A percentile compares a stretch with the other conserved stretches of the same genome.
Conservation (phyloP, 2,797 vertebrate genomes). For the Premnoplex brunnescens region DNA sequence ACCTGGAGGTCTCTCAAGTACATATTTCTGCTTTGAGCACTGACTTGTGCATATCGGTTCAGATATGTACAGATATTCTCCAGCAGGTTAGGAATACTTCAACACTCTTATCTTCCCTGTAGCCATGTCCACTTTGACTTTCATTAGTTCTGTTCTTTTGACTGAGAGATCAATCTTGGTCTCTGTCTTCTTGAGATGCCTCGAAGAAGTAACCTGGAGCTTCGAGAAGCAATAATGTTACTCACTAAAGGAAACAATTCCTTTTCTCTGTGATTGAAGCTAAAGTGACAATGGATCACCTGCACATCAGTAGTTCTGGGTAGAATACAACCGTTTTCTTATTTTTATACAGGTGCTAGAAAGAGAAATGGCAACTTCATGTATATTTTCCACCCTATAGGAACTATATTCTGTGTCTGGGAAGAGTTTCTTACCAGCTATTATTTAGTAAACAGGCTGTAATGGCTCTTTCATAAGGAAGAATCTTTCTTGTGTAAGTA, state of each 20-base stretch:
- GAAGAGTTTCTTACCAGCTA: background rate
- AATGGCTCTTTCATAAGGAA: background rate
- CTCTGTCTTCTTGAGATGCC: background rate
- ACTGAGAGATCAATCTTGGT: fast-evolving
- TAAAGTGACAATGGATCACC: background rate
- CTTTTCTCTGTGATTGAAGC: background rate
- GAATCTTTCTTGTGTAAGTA: background rate
- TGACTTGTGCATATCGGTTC: background rate
- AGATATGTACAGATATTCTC: background rate
- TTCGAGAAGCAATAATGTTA: background rate
- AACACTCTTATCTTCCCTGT: background rate
- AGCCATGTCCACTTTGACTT: background rate
- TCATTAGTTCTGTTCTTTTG: background rate
- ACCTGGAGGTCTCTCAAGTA: background rate
- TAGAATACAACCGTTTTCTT: background rate
- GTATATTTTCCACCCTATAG: background rate
- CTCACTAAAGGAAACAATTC: background rate
- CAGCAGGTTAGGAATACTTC: background rate
- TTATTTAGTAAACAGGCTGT: background rate
- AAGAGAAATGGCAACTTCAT: background rate
- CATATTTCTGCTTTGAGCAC: background rate
- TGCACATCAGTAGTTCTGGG: background rate
- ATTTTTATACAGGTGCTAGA: background rate
- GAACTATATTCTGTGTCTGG: background rate
- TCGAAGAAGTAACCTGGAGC: background rate